These are phyloP conservation scores for Thaleichthys pacificus DNA, from an alignment of 2,797 vertebrate species.

Conservation along the genomic window DNA sequence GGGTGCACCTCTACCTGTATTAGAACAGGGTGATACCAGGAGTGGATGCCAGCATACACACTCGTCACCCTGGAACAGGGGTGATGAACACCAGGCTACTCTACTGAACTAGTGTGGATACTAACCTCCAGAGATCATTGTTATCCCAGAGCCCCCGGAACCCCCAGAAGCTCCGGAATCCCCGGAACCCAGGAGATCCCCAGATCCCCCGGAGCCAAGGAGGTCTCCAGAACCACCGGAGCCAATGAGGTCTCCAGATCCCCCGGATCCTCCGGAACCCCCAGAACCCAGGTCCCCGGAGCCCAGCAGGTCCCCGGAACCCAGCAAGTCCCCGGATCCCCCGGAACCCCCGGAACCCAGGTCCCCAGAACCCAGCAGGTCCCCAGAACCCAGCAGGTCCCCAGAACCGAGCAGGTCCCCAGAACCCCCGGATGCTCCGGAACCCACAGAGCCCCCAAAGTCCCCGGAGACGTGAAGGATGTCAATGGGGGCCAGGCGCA, in stretches of 20 bases:
- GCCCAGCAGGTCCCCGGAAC: slow-evolving; percentile 6
- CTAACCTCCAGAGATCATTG: slow-evolving; percentile 75
- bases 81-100: slow-evolving; percentile 18
- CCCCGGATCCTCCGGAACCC: slow-evolving; percentile 40
- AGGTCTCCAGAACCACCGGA: slow-evolving; percentile 27
- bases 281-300: slow-evolving; percentile 69
- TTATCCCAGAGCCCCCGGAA: slow-evolving; percentile 62
- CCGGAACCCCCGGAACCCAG: slow-evolving; percentile 13
- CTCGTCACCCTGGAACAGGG: neutral
- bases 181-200: slow-evolving; percentile 53
- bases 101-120: slow-evolving; percentile 47
- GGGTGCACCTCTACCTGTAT: neutral
- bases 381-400: slow-evolving; percentile 20
- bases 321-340: slow-evolving; percentile 15
- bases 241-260: neutral
- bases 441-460: slow-evolving; percentile 64
- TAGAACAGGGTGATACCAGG: neutral
- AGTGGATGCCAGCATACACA: neutral
- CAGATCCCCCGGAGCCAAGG: slow-evolving; percentile 47
- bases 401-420: slow-evolving; percentile 29
- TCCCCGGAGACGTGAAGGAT: slow-evolving; percentile 75
- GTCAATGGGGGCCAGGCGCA: slow-evolving; percentile 75
- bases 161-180: slow-evolving; percentile 50
- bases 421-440: slow-evolving; percentile 59
- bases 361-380: slow-evolving; percentile 9